Evolutionary conservation across 2,797 vertebrate species (phyloP).

Genomic region (Sarcoramphus papa): DNA sequence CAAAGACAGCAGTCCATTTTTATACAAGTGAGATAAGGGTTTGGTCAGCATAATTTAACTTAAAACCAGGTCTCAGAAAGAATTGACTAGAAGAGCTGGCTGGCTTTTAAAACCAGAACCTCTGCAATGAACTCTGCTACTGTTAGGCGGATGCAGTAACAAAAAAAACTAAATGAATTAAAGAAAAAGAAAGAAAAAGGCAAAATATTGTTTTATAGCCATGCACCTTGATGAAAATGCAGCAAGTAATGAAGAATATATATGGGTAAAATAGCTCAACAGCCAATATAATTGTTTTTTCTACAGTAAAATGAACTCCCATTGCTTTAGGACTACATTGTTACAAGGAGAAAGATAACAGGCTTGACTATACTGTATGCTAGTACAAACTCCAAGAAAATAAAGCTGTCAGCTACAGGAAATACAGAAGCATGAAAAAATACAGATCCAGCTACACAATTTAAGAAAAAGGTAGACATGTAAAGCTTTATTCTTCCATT

Average conservation of each 20-base stretch:
- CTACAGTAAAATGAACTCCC: background rate
- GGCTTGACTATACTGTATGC: background rate
- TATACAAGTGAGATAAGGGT: background rate
- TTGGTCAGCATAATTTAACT: background rate
- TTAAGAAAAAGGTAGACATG: background rate
- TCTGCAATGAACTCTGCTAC: background rate
- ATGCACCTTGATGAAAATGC: background rate
- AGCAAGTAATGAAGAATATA: background rate
- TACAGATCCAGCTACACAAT: background rate
- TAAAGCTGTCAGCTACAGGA: background rate
- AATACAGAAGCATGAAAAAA: background rate
- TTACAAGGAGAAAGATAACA: background rate
- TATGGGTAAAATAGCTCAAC: background rate
- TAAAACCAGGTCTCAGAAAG: constrained; percentile 1
- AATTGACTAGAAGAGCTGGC: background rate
- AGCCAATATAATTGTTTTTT: background rate
- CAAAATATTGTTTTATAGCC: background rate
- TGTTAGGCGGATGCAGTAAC: background rate
- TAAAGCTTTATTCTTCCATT: background rate
- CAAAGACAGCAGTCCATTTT: constrained; percentile 19
- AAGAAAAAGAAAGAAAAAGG: background rate
- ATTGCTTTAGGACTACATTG: background rate
- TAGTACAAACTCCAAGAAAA: background rate
- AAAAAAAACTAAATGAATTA: background rate
- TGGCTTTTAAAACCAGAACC: background rate